Base-by-base conservation (phyloP, 2,113 vertebrate species). In the Henicopernis longicauda region DNA sequence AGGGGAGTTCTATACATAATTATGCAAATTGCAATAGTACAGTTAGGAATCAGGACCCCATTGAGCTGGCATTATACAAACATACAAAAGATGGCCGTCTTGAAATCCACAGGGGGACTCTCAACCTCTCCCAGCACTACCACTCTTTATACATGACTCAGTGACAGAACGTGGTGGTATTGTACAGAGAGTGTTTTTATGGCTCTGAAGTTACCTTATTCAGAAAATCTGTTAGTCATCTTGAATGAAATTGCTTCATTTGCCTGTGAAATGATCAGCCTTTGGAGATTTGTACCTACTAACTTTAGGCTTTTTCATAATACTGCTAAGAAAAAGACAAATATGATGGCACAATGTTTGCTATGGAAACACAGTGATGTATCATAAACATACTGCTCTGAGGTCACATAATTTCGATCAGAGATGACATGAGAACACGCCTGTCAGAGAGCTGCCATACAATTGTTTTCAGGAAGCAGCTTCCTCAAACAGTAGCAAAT, bases 241-340 rank as follows among this genome's bases (percentile, higher is more conserved):
- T 73, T 82, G 40, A 93, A 86, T 62, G 47, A 77, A 95, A 96
- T 19, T 58, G 42, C 70, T 92, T 96, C 78, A 72, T 95, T 97
- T 97, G 74, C 73, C 89, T 69, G 25, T 57, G 52, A 90, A 87
- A 55, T 13, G 50, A 95, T 94, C 70, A 70, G 44, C 79, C 74
- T 84, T 93, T 89, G 90, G 69, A 94, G 89, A 65, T 80, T 69
- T 34, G 49, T 67, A 79, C 57, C 71, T 58, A 38, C 77, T 88
- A 83, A 77, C 67, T 95, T 93, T 58, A 89, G 70, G 34, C 20
- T 59, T 83, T 86, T 96, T 80, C 49, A 34, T 71, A 85, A 67
- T 21, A 26, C 62, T 90, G 59, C 26, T 62, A 74, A 83, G 87
- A 83, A 96, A 94, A 62, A 80, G 67, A 61, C 69, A 79, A 54